Evolutionary conservation across 2,888 invertebrate species (phyloP), one percentile per base, ranked within the genome.

Genomic region (Caenorhabditis parvicauda): DNA sequence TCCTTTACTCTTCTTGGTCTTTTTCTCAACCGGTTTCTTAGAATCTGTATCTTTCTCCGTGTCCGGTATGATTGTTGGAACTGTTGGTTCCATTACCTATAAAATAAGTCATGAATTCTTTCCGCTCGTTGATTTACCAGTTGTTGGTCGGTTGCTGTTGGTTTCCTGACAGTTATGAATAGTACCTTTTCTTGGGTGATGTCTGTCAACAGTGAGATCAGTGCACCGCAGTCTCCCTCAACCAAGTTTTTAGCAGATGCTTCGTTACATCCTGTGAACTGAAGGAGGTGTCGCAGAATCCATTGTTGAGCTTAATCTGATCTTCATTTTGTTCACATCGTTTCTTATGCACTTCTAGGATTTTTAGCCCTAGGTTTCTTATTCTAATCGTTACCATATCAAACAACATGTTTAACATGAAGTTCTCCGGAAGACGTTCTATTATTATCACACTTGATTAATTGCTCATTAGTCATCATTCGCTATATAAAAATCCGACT

Each of bases 271-370:
- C 54, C 48, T n/a, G 61, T 62, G 9, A 62, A 62, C 19, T 62
- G 54, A 2, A 62, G 38, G 3, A 62, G 25, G 28, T 62, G 57
- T 12, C 61, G 52, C 37, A 48, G 57, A 17, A 62, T 44, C 61
- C 61, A 62, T 54, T 62, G 61, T 48, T 62, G 61, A 6, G 61
- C 61, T 62, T 32, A 41, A 57, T 45, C n/a, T n/a, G n/a, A n/a
- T n/a, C n/a, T n/a, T n/a, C n/a, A n/a, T n/a, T n/a, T n/a, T n/a
- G n/a, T n/a, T n/a, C n/a, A n/a, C n/a, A n/a, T n/a, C n/a, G n/a
- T n/a, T n/a, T n/a, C n/a, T n/a, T n/a, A n/a, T n/a, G n/a, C n/a
- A n/a, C n/a, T n/a, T n/a, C n/a, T n/a, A n/a, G n/a, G n/a, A n/a
- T n/a, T n/a, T n/a, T n/a, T n/a, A n/a, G n/a, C n/a, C n/a, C n/a